Conservation (phyloP, 2,888 invertebrate genomes). For the Zaprionus obscuricornis region DNA sequence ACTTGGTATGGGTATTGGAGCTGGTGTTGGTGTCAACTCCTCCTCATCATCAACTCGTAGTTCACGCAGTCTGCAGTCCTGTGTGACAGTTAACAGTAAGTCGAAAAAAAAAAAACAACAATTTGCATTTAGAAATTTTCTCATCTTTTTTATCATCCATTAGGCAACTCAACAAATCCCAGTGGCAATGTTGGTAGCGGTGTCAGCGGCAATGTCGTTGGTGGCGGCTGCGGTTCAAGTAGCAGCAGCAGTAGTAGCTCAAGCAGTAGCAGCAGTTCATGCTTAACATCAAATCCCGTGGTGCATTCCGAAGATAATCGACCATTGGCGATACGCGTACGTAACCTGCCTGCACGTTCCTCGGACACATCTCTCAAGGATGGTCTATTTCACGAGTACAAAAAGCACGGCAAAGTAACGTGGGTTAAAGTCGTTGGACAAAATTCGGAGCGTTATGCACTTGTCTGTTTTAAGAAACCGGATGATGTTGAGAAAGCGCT, state of each 20-base stretch:
- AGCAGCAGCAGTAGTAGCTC: constrained; percentile 69
- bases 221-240: constrained; percentile 70
- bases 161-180: constrained; percentile 79
- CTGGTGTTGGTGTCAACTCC: constrained; percentile 16
- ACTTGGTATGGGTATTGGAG: too few relatives aligned
- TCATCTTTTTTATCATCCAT: too few relatives aligned
- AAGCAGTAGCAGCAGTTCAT: constrained; percentile 75
- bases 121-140: too few relatives aligned
- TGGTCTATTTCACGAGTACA: constrained; percentile 99
- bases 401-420: constrained; percentile 98
- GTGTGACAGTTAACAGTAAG: constrained; percentile 83
- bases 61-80: constrained; percentile 84
- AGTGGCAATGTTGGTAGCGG: constrained; percentile 67
- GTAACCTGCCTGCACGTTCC: constrained; percentile 94
- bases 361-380: constrained; percentile 97
- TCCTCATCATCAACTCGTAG: constrained; percentile 58
- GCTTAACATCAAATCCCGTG: constrained; percentile 80
- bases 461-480: constrained; percentile 98
- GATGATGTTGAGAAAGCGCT: constrained; percentile 98
- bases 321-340: constrained; percentile 94
- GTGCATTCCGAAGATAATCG: constrained; percentile 86
- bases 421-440: constrained; percentile 97
- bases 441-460: constrained; percentile 95
- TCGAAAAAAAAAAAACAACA: constrained; percentile 1
- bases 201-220: too few relatives aligned